Evolutionary conservation across 2,888 invertebrate genomes (phyloP), one percentile per base, ranked within the genome.

Genomic region (Petrophora chlorosata): DNA sequence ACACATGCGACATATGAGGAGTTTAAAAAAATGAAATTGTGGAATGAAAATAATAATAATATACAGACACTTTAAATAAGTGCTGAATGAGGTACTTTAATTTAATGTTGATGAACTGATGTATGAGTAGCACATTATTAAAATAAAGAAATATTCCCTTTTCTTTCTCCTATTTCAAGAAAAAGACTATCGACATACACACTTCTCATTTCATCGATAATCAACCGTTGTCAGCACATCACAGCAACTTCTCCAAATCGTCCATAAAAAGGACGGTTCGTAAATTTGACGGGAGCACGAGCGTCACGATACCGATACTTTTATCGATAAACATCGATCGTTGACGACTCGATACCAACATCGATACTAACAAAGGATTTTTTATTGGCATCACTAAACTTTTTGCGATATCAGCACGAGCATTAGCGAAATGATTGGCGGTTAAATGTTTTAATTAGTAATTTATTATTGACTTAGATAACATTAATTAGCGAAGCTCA

Each of bases 381-480:
- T 68, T 66, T 67, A 73, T 67, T 25, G 3, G 56, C 70, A 70
- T 70, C 77, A 73, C 78, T 76, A 70, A 59, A 54, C 35, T 58
- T 52, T 52, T 58, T 60, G 77, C 74, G 58, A 78, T 77, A 82
- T 73, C 66, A 67, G 63, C 57, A 66, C 71, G 65, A 74, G 71
- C 71, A 77, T 79, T 71, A 76, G 70, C 70, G 46, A 73, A 73
- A 76, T 73, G 55, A 77, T 76, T 76, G 70, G 69, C 64, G 61
- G 61, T 79, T 76, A 70, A 77, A 56, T 59, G 70, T 67, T 73
- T 82, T 79, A 79, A 81, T 84, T 79, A 76, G 60, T 73, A 65
- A 78, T 84, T 80, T 79, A 79, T 75, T 66, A 63, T 61, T 53
- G 49, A 50, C 58, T 51, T 59, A 70, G 66, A 72, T 69, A 65